Percentiles rank a stretch among this genome's conserved stretches.
phyloP scores from a whole-genome alignment of 2,797 vertebrate genomes.

The Bradypodion ventrale region DNA sequence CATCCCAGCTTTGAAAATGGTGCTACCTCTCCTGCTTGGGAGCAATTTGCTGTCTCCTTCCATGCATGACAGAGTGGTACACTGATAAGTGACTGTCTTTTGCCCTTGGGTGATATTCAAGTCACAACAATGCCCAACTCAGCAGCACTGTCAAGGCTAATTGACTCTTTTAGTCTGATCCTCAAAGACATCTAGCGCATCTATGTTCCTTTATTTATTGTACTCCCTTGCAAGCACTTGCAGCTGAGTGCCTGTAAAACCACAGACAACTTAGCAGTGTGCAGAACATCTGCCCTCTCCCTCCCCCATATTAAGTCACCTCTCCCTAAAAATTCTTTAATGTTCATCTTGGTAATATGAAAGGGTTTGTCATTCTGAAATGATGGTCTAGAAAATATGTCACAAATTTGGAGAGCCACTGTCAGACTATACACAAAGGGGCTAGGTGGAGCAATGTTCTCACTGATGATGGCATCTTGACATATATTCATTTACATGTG shows the following conservation, averaged over 20 bases:
- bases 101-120: constrained; percentile 45
- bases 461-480: too few species aligned
- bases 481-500: too few species aligned
- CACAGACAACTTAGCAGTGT: background rate
- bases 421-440: too few species aligned
- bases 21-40: background rate
- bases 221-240: background rate
- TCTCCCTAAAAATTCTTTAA: background rate
- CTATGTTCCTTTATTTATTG: background rate
- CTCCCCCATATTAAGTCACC: background rate
- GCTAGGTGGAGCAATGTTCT: too few species aligned
- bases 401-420: too few species aligned
- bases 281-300: background rate
- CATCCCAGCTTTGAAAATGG: background rate
- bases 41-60: constrained; percentile 12
- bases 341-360: background rate
- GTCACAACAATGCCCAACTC: constrained; percentile 21
- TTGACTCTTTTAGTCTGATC: constrained; percentile 12
- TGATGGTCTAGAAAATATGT: too few species aligned
- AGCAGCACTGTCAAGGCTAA: constrained; percentile 41
- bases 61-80: constrained; percentile 8
- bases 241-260: background rate
- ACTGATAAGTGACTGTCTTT: constrained; percentile 13
- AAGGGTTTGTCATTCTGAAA: background rate
- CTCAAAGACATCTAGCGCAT: background rate